Conservation (phyloP, 2,113 vertebrate genomes). For the Cololabis saira region DNA sequence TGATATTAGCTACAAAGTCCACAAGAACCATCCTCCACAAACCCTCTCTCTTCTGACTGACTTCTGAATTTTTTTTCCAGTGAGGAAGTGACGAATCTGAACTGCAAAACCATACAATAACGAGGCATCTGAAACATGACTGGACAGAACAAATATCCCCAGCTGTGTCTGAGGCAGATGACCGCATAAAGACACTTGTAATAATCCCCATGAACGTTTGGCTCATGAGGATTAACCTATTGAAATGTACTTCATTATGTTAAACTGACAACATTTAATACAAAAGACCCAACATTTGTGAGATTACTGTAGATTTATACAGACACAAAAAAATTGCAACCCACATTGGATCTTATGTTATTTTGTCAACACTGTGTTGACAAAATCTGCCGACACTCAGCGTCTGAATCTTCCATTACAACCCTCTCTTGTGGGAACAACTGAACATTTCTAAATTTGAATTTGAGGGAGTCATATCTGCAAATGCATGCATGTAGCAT, state of each 20-base stretch:
- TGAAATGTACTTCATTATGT: not conserved
- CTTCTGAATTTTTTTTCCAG: too few species aligned
- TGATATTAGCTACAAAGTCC: too few species aligned
- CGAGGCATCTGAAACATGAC: too few species aligned
- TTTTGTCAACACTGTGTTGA: conserved; percentile 51
- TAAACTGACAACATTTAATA: too few species aligned
- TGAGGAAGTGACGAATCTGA: too few species aligned
- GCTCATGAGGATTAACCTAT: not conserved
- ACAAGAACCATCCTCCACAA: too few species aligned
- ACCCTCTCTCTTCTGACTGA: too few species aligned
- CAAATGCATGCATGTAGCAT: conserved; percentile 25
- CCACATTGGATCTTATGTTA: conserved; percentile 48
- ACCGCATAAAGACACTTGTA: not conserved
- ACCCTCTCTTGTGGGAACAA: conserved; percentile 29
- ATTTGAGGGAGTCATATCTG: conserved; percentile 25
- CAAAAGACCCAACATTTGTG: not conserved
- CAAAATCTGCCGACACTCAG: conserved; percentile 59
- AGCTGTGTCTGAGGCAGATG: not conserved
- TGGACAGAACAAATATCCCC: too few species aligned
- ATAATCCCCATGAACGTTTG: not conserved
- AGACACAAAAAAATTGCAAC: not conserved
- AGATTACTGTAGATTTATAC: not conserved
- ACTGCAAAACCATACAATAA: not conserved
- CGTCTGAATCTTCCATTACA: conserved; percentile 47
- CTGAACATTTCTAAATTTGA: conserved; percentile 24